These are phyloP conservation scores for Craniophora ligustri DNA, from an alignment of 2,888 invertebrate genomes.

Conservation along the genomic window DNA sequence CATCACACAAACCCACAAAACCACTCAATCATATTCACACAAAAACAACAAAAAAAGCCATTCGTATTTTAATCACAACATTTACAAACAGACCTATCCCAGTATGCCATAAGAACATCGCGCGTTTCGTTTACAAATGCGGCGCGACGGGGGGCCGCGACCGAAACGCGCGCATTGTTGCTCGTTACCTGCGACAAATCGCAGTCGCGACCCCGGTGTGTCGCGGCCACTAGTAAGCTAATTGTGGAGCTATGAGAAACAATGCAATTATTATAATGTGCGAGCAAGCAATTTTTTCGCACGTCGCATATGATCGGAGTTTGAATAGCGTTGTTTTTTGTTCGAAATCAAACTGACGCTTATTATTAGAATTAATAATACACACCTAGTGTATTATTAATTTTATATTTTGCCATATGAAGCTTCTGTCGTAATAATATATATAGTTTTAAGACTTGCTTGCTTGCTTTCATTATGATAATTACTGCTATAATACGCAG, in stretches of 20 bases:
- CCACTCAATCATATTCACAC: constrained; percentile 18
- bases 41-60: constrained; percentile 10
- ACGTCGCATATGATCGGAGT: constrained; percentile 9
- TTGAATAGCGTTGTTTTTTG: background rate
- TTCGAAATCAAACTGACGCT: no score
- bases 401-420: no score
- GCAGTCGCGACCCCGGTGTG: constrained; percentile 55
- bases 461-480: background rate
- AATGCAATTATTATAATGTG: constrained; percentile 47
- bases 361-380: no score
- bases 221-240: constrained; percentile 51
- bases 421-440: no score
- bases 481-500: background rate
- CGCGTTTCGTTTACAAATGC: constrained; percentile 75
- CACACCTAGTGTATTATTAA: no score
- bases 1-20: background rate
- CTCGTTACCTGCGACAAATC: constrained; percentile 81
- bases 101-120: constrained; percentile 53
- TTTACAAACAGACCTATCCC: constrained; percentile 38
- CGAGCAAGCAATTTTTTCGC: constrained; percentile 36
- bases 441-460: no score
- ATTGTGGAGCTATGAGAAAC: constrained; percentile 55
- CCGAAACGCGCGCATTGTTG: constrained; percentile 81
- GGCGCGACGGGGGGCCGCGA: constrained; percentile 79
- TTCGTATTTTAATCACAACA: constrained; percentile 17